Conservation (phyloP, 2,888 invertebrate species). For the Eupithecia centaureata region DNA sequence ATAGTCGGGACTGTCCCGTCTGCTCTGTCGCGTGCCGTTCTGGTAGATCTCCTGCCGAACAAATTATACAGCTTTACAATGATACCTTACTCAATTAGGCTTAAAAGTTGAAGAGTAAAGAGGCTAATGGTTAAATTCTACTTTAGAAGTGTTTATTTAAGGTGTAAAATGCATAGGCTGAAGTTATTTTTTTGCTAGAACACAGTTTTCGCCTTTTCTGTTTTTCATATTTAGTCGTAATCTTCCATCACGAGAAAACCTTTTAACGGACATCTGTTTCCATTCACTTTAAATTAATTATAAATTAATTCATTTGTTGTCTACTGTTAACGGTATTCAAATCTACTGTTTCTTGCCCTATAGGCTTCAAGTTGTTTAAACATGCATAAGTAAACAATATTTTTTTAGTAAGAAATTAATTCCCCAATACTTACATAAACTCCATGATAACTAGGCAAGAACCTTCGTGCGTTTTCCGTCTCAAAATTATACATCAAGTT, state of each 20-base stretch:
- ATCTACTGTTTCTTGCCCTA: not conserved
- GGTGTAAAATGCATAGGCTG: not conserved
- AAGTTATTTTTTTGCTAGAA: not conserved
- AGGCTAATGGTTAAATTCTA: not conserved
- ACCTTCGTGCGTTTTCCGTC: not conserved
- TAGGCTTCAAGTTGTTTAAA: not conserved
- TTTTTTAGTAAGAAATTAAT: not conserved
- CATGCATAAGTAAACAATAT: not conserved
- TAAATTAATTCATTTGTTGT: not conserved
- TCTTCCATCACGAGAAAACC: not conserved
- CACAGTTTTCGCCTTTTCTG: not conserved
- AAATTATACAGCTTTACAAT: not conserved
- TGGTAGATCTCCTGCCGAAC: constrained; percentile 59
- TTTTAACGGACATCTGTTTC: not conserved
- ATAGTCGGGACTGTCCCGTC: constrained; percentile 87
- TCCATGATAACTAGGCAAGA: not conserved
- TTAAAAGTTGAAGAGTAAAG: too few species aligned
- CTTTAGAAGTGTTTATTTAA: not conserved
- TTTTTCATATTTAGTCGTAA: not conserved
- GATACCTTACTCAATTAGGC: too few species aligned
- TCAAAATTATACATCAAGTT: not conserved
- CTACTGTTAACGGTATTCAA: not conserved
- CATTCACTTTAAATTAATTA: not conserved
- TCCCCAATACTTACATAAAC: constrained; percentile 1
- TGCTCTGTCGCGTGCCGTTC: constrained; percentile 71